phyloP scores from a whole-genome alignment of 2,888 invertebrate genomes.

The Hemistola chrysoprasaria region DNA sequence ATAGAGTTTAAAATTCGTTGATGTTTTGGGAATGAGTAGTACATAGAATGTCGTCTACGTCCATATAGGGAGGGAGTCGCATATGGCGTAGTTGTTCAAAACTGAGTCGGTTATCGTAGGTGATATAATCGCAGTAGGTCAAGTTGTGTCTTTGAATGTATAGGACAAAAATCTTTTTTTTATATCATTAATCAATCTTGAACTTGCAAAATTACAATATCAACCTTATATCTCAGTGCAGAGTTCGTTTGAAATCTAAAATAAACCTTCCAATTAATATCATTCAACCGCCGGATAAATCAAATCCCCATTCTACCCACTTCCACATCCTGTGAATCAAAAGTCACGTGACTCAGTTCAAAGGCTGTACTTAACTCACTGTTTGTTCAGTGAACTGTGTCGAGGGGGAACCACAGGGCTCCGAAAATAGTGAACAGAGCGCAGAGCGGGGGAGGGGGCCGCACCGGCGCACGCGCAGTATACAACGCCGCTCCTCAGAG shows the following conservation, averaged over 20 bases:
- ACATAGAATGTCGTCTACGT: conserved; percentile 32
- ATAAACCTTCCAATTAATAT: not conserved
- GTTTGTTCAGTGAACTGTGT: conserved; percentile 25
- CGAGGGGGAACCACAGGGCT: conserved; percentile 50
- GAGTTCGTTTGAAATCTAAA: not conserved
- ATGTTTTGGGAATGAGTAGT: conserved; percentile 11
- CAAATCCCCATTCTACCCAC: conserved; percentile 17
- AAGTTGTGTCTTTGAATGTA: conserved; percentile 10
- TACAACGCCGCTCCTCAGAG: conserved; percentile 42
- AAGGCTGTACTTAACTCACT: conserved; percentile 8
- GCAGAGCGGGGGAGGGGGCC: conserved; percentile 42
- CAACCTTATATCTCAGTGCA: too few species aligned
- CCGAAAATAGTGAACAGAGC: conserved; percentile 61
- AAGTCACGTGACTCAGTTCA: conserved; percentile 4
- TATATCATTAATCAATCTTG: too few species aligned
- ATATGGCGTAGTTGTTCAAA: conserved; percentile 45
- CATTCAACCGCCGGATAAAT: conserved; percentile 7
- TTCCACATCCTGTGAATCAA: conserved; percentile 21
- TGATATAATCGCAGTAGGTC: conserved; percentile 24
- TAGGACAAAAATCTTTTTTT: too few species aligned
- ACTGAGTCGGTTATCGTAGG: conserved; percentile 26
- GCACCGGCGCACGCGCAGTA: conserved; percentile 49
- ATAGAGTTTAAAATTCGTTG: conserved; percentile 20
- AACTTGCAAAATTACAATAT: too few species aligned
- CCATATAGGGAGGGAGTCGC: conserved; percentile 32